Base-by-base conservation (phyloP, 2,888 invertebrate genomes). In the Melinaea menophilus region DNA sequence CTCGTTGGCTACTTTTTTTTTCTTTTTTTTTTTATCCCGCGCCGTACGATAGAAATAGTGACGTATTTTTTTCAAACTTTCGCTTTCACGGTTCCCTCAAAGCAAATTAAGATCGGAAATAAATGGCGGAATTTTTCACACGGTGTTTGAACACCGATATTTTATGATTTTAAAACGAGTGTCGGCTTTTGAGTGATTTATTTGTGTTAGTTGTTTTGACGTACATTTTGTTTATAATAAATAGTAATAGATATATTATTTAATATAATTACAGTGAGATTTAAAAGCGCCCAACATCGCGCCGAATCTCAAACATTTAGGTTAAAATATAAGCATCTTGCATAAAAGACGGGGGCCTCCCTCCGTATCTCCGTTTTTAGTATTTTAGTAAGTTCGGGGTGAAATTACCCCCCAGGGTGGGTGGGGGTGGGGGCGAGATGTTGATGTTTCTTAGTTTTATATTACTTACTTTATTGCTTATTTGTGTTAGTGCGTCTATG, bases 401-500 rank as follows among this genome's bases (percentile, higher is more conserved):
- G 84, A 80, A 85, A 87, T 85, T 88, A 84, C 85, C 86, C 22
- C 89, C 85, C 75, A 59, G 61, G 68, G 78, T 75, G 73, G 70
- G 74, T 73, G 79, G 77, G 73, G 13, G 55, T 35, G 79, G 78
- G 76, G 80, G 81, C 77, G 87, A 90, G 90, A 90, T 90, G 90
- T 90, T 90, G 90, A 90, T 90, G 90, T 90, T 90, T 88, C 90
- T 90, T 90, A 90, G 90, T 90, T 90, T 90, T 90, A 90, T 90
- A 90, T 90, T 90, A 90, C 90, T 86, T 90, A 89, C 88, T 90
- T 90, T 89, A 90, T 90, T 87, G 86, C 86, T 86, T 90, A 88
- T 88, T 88, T 88, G 85, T 83, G 88, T 86, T 84, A 83, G 85
- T 86, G 85, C 81, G 75, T 69, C 70, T 73, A 89, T 89, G 89